Percentiles rank a stretch among this genome's conserved stretches.
phyloP scores from a whole-genome alignment of 2,888 invertebrate species.

The Allophyes oxyacanthae region DNA sequence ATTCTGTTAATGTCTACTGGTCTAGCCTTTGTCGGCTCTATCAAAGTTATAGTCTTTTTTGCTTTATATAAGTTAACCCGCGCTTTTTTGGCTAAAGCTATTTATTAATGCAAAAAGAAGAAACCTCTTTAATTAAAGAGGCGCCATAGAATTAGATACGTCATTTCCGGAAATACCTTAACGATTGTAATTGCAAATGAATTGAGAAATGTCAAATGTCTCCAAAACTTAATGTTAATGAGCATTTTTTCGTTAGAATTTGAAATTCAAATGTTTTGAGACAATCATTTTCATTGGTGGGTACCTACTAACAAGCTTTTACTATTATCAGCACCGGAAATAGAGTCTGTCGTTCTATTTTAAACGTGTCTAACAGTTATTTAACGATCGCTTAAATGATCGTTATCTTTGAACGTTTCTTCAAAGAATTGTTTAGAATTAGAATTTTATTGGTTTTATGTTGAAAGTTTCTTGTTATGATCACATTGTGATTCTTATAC shows the following conservation, averaged over 20 bases:
- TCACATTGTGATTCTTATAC: slow-evolving; percentile 2
- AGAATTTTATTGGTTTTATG: slow-evolving; percentile 28
- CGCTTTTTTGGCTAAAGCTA: slow-evolving; percentile 63
- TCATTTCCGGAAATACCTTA: slow-evolving; percentile 70
- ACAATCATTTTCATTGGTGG: slow-evolving; percentile 42
- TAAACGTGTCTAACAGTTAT: slow-evolving; percentile 57
- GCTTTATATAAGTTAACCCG: slow-evolving; percentile 34
- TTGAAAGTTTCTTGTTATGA: slow-evolving; percentile 13
- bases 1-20: slow-evolving; percentile 43
- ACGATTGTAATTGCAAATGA: slow-evolving; percentile 62
- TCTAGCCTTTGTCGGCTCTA: slow-evolving; percentile 56
- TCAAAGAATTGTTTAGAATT: slow-evolving; percentile 31
- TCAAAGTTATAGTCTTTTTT: slow-evolving; percentile 62
- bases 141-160: slow-evolving; percentile 60
- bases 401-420: slow-evolving; percentile 48
- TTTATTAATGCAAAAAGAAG: slow-evolving; percentile 72
- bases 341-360: slow-evolving; percentile 56
- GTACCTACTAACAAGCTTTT: slow-evolving; percentile 61
- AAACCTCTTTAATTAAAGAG: slow-evolving; percentile 63
- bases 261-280: slow-evolving; percentile 54
- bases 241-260: slow-evolving; percentile 44
- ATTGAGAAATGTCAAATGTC: slow-evolving; percentile 48
- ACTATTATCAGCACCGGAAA: slow-evolving; percentile 69
- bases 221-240: slow-evolving; percentile 54
- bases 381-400: slow-evolving; percentile 57